phyloP scores from a whole-genome alignment of 2,113 vertebrate species.

The Formicarius rufipectus region DNA sequence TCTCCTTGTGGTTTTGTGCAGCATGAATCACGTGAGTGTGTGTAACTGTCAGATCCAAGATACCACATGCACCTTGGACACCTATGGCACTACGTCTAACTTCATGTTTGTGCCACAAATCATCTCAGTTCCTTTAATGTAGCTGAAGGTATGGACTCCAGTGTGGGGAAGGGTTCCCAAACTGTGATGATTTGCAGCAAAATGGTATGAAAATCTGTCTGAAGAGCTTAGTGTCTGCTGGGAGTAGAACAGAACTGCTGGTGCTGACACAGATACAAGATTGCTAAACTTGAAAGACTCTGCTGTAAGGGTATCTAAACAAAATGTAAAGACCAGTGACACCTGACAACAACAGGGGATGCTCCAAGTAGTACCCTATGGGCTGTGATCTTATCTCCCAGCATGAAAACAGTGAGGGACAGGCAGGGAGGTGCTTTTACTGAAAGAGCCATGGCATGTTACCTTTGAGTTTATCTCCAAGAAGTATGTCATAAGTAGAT shows the following conservation, averaged over 20 bases:
- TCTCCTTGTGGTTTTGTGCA: not conserved
- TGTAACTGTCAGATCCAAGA: not conserved
- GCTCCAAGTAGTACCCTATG: not conserved
- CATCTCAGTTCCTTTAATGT: not conserved
- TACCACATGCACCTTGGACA: not conserved
- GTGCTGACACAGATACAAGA: not conserved
- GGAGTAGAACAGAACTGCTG: not conserved
- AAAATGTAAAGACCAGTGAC: not conserved
- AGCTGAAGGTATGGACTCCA: not conserved
- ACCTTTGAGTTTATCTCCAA: conserved; percentile 85
- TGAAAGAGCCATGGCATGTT: conserved; percentile 11
- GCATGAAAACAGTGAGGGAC: not conserved
- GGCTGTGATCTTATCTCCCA: not conserved
- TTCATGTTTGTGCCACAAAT: not conserved
- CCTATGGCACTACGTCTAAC: not conserved
- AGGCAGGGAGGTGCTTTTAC: not conserved
- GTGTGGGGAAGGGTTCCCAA: not conserved
- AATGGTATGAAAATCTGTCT: not conserved
- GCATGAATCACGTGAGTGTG: not conserved
- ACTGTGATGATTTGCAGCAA: not conserved
- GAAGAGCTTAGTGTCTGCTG: not conserved
- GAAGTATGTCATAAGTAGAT: conserved; percentile 66
- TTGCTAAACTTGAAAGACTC: not conserved
- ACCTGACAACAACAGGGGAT: not conserved
- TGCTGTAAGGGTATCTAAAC: not conserved